These are phyloP conservation scores for Acleris literana DNA, from an alignment of 2,888 invertebrate genomes.

Conservation along the genomic window DNA sequence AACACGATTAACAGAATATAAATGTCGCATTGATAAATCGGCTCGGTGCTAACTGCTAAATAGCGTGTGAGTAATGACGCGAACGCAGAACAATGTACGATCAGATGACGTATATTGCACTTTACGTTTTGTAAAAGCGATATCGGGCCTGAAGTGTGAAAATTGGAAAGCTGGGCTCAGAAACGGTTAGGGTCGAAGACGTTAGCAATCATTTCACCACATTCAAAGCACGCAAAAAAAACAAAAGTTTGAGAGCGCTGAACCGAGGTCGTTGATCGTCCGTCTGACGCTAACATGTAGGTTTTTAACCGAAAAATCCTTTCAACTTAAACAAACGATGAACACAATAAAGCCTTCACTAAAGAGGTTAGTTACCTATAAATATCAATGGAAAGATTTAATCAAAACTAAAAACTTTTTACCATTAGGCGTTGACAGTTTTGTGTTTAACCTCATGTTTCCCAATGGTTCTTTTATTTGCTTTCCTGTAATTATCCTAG, in stretches of 20 bases:
- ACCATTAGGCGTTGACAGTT: slow-evolving; percentile 30
- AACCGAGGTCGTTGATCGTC: too few relatives aligned
- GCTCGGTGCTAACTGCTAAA: slow-evolving; percentile 76
- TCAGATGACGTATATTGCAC: slow-evolving; percentile 21
- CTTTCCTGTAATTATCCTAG: slow-evolving; percentile 61
- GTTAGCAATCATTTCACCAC: too few relatives aligned
- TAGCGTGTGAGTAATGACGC: slow-evolving; percentile 78
- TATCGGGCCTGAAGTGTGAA: not conserved
- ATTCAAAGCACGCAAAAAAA: too few relatives aligned
- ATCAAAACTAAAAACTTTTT: slow-evolving; percentile 31
- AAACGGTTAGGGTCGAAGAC: too few relatives aligned
- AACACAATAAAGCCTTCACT: not conserved
- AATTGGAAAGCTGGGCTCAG: too few relatives aligned
- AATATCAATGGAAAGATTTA: slow-evolving; percentile 21
- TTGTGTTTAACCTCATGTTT: slow-evolving; percentile 47
- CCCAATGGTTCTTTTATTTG: slow-evolving; percentile 58
- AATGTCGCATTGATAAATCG: slow-evolving; percentile 80
- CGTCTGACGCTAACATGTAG: too few relatives aligned
- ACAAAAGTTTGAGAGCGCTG: too few relatives aligned
- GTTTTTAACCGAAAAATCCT: too few relatives aligned
- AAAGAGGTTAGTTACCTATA: too few relatives aligned
- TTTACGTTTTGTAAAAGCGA: not conserved
- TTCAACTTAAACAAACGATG: not conserved
- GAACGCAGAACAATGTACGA: slow-evolving; percentile 35
- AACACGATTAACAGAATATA: slow-evolving; percentile 78